phyloP scores from a whole-genome alignment of 1,140 invertebrate species.

The Papilio polytes region DNA sequence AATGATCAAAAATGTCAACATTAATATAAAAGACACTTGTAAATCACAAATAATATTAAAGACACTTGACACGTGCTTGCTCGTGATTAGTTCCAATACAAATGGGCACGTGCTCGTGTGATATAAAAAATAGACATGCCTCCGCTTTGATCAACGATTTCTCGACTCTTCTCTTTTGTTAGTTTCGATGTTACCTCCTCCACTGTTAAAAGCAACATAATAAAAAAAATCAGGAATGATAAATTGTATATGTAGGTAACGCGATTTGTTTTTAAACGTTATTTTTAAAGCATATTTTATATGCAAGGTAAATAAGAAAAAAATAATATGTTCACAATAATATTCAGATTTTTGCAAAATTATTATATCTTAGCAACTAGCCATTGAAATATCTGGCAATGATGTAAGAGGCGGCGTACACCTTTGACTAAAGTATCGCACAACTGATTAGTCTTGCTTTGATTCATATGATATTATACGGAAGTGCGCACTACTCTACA shows the following conservation, averaged over 20 bases:
- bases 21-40: background rate
- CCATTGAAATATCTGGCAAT: background rate
- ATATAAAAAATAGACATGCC: conserved; percentile 59
- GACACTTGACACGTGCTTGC: conserved; percentile 17
- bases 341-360: too few relatives aligned
- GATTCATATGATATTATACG: too few relatives aligned
- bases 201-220: conserved; percentile 57
- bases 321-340: too few relatives aligned
- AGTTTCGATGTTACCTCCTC: conserved; percentile 54
- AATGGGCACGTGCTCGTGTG: conserved; percentile 14
- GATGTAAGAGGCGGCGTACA: background rate
- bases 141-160: conserved; percentile 47
- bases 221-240: conserved; percentile 37
- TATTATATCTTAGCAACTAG: background rate
- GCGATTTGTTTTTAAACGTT: too few relatives aligned
- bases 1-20: background rate
- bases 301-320: too few relatives aligned
- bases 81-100: background rate
- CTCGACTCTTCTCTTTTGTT: conserved; percentile 52
- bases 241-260: background rate
- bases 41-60: background rate
- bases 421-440: too few relatives aligned
- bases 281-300: too few relatives aligned
- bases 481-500: too few relatives aligned
- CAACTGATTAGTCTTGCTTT: too few relatives aligned